Percentiles rank a stretch among this genome's conserved stretches.
Conservation (phyloP, 2,797 vertebrate species). For the Melanotaenia parkinsoni region DNA sequence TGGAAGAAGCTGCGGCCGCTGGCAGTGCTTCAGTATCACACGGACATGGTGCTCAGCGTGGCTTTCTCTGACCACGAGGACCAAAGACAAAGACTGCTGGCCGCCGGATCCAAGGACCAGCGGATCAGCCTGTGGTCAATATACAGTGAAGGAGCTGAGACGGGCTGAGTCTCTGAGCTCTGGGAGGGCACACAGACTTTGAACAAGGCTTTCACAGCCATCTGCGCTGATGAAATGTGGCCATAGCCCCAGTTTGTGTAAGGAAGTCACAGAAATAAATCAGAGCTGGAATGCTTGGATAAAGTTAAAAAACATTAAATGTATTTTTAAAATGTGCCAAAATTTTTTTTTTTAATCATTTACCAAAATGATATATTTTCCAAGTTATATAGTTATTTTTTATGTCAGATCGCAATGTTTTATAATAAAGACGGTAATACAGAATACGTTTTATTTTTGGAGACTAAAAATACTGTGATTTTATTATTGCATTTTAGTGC, state of each 20-base stretch:
- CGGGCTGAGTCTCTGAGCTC: slow-evolving; percentile 39
- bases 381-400: not conserved
- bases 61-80: slow-evolving; percentile 87
- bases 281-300: not conserved
- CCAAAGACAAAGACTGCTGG: slow-evolving; percentile 84
- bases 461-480: too few species aligned
- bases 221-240: not conserved
- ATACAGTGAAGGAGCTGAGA: slow-evolving; percentile 76
- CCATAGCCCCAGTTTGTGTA: not conserved
- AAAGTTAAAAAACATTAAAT: not conserved
- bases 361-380: not conserved
- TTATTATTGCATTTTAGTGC: not conserved
- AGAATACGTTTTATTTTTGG: not conserved
- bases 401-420: not conserved
- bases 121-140: slow-evolving; percentile 95
- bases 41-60: slow-evolving; percentile 86
- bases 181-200: slow-evolving; percentile 17
- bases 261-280: not conserved
- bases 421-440: not conserved
- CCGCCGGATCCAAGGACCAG: slow-evolving; percentile 92
- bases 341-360: slow-evolving; percentile 4
- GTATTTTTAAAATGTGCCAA: not conserved
- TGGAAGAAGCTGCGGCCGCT: slow-evolving; percentile 93
- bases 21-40: slow-evolving; percentile 92
- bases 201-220: not conserved